Evolutionary conservation across 23 tunicate genomes (phyloP).

Genomic region (Styela clava): DNA sequence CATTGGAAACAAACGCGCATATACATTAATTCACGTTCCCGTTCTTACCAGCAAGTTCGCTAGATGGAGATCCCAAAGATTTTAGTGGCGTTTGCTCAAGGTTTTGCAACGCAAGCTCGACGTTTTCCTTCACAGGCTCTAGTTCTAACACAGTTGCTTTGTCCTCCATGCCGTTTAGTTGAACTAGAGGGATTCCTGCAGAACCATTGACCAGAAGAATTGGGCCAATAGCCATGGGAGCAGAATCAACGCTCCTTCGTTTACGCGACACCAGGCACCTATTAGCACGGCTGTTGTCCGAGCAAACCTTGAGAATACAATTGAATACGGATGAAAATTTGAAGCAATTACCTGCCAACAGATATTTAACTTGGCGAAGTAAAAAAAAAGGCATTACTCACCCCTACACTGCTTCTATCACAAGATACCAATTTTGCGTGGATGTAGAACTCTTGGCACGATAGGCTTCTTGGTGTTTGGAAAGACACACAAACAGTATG

Average conservation of each 20-base stretch:
- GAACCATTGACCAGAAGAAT: background rate
- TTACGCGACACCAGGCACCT: background rate
- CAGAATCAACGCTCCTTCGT: background rate
- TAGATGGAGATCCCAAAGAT: too few species aligned
- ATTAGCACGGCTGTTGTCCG: background rate
- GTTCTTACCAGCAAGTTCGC: too few species aligned
- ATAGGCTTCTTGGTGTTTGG: constrained; percentile 12
- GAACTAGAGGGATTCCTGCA: background rate
- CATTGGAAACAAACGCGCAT: too few species aligned
- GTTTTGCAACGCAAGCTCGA: too few species aligned
- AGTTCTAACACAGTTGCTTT: background rate
- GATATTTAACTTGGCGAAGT: too few species aligned
- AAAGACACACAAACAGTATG: constrained; percentile 19
- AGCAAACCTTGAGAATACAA: background rate
- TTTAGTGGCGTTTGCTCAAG: too few species aligned
- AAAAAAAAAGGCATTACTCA: too few species aligned
- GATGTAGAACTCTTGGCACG: constrained; percentile 20
- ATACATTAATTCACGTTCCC: too few species aligned
- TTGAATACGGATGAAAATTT: background rate
- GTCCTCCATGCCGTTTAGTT: background rate
- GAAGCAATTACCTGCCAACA: too few species aligned
- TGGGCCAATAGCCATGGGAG: background rate
- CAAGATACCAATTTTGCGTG: constrained; percentile 24
- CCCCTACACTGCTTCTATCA: background rate
- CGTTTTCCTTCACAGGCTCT: background rate